Base-by-base conservation (phyloP, 2,888 invertebrate genomes). In the Melanargia galathea region DNA sequence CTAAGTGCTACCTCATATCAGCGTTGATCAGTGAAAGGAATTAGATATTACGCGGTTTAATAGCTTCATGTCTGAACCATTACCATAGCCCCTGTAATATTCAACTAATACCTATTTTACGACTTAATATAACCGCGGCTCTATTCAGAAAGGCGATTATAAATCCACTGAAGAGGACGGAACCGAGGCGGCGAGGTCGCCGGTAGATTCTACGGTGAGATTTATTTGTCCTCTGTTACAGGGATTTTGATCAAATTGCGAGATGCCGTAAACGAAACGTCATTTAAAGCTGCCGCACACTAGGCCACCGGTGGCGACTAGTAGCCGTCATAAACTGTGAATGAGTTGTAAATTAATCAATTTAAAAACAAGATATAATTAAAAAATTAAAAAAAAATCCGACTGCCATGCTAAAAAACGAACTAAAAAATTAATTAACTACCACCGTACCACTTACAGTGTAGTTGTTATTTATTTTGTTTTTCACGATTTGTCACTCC, bases 131-230 rank as follows among this genome's bases (percentile, higher is more conserved):
- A 64, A 80, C 76, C 75, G 77, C 75, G 73, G 73, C 73, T 75
- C 78, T 80, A 77, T 79, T 81, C 78, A 79, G 79, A 83, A 82
- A 82, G 81, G 81, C 80, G 79, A 86, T 84, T 84, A 86, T 86
- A 85, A 86, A 87, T 87, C 83, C 83, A 81, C 78, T 80, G 80
- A 79, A 83, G 84, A 86, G 85, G 85, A 82, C 84, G 83, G 83
- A 81, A 82, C 77, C 78, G 77, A 76, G 75, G 77, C 75, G 75
- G 74, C 68, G 79, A 76, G 81, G 78, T 79, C 80, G 77, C 78
- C 81, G 81, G 85, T 84, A 80, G 87, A 85, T 88, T 87, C 86
- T 86, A 87, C 84, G 82, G 79, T 78, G 75, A 84, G 84, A 87
- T 87, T 86, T 86, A 89, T 89, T 86, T 84, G 83, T 84, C 80